Evolutionary conservation across 2,797 vertebrate species (phyloP), one percentile per base, ranked within the genome.

Genomic region (Florisuga fusca): DNA sequence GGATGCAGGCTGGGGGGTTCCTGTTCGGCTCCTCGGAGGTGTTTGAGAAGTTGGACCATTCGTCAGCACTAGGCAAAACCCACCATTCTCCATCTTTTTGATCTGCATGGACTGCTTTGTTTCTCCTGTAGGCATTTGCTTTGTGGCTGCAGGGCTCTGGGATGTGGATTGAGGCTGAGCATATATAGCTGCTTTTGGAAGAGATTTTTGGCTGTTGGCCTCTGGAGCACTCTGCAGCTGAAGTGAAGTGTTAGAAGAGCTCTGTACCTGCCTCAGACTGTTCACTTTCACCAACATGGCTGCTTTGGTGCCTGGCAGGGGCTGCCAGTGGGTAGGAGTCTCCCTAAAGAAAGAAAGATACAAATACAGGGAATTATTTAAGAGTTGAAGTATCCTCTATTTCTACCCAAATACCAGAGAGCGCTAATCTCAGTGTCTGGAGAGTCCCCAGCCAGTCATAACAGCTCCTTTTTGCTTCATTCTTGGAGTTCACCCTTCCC

Each of bases 241-340:
- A 95, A 97, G 38, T 10, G 74, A 93, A 90, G 85, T 94, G 95
- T 95, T 87, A 95, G 98, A 89, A 89, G 97, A 86, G 90, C 95
- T 91, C 95, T 98, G 96, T 51, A 97, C 61, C 82, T 95, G 85
- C 94, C 96, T 98, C 95, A 99, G 88, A 94, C 98, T 99, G 96
- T 98, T 99, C 87, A 99, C 98, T 96, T 99, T 99, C 87, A 99
- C 98, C 97, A 99, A 93, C 98, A 99, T 99, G 83, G 98, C 97
- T 57, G 99, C 98, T 97, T 99, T 99, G 0, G 98, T 99, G 66
- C 98, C 98, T 31, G 98, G 98, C 43, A 97, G 68, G 57, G 99
- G 98, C 96, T 99, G 99, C 99, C 98, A 99, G 93, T 98, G 98
- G 88, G 98, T 98, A 91, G 98, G 95, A 46, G 95, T 85, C 75